phyloP scores from a whole-genome alignment of 2,888 invertebrate species.

The Lepas anatifera region DNA sequence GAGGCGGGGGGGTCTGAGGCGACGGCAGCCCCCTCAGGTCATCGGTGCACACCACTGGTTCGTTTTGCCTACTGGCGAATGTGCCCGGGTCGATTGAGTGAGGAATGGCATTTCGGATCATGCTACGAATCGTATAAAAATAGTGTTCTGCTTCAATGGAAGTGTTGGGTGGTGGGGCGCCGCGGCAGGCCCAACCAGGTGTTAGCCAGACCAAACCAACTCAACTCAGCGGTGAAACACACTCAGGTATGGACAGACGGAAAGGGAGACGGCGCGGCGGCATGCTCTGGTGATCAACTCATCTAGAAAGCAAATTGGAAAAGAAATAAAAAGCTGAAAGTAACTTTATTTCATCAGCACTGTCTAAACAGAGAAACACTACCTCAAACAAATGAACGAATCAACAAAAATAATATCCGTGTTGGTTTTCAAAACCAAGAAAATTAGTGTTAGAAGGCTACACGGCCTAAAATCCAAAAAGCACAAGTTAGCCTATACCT shows the following conservation, averaged over 20 bases:
- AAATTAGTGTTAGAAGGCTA: slow-evolving; percentile 11
- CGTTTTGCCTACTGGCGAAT: too few relatives aligned
- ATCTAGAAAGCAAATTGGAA: neutral
- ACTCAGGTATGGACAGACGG: neutral
- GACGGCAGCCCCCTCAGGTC: too few relatives aligned
- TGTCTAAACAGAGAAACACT: slow-evolving; percentile 6
- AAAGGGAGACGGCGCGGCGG: neutral
- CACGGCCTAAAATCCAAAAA: neutral
- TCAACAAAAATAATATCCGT: neutral
- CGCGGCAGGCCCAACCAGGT: too few relatives aligned
- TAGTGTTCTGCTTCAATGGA: slow-evolving; percentile 7
- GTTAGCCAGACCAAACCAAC: neutral
- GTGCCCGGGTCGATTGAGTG: too few relatives aligned
- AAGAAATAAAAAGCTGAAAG: neutral
- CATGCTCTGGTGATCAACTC: slow-evolving; percentile 1
- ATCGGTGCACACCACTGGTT: too few relatives aligned
- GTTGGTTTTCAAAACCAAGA: slow-evolving; percentile 10
- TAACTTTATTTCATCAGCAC: slow-evolving; percentile 12
- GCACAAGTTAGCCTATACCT: neutral
- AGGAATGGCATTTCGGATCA: neutral
- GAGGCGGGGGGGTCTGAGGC: too few relatives aligned
- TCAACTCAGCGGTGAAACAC: neutral
- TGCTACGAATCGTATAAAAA: slow-evolving; percentile 9
- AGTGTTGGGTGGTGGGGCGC: neutral
- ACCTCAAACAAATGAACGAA: slow-evolving; percentile 8